Percentiles rank a stretch among this genome's conserved stretches.
Evolutionary conservation across 2,888 invertebrate species (phyloP).

Genomic region (Halictus quadricinctus): DNA sequence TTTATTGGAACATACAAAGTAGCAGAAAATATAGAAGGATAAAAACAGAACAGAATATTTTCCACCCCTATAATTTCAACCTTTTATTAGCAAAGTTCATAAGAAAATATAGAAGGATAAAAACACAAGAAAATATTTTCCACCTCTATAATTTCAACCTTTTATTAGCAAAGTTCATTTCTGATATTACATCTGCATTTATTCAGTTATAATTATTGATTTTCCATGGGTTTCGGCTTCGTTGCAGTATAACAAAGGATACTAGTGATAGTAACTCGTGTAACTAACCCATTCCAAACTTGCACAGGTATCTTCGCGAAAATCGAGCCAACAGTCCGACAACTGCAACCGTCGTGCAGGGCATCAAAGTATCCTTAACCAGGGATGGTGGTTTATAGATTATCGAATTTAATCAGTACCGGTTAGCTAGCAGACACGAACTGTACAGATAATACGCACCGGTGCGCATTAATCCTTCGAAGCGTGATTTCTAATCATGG

Average conservation of each 20-base stretch:
- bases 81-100: neutral
- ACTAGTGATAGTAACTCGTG: neutral
- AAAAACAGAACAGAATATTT: no score
- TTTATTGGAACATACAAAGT: no score
- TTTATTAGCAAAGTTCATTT: neutral
- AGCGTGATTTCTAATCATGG: slow-evolving; percentile 53
- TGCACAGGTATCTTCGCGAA: neutral
- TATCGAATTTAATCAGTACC: slow-evolving; percentile 32
- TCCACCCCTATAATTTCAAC: neutral
- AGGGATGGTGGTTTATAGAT: slow-evolving; percentile 24
- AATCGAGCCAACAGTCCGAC: neutral
- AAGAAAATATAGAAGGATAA: no score
- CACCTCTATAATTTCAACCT: neutral
- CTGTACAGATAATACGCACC: slow-evolving; percentile 21
- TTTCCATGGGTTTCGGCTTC: neutral
- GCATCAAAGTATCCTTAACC: neutral
- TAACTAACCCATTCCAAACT: neutral
- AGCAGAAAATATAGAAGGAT: no score
- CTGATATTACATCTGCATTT: neutral
- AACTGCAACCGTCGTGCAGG: neutral
- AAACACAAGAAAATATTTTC: no score
- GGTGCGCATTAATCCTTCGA: slow-evolving; percentile 25
- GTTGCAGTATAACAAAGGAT: neutral
- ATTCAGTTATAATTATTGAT: no score
- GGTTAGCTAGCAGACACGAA: slow-evolving; percentile 14